Percentiles rank a stretch among this genome's conserved stretches.
Conservation (phyloP, 1,140 invertebrate species). For the Psix sp. region DNA sequence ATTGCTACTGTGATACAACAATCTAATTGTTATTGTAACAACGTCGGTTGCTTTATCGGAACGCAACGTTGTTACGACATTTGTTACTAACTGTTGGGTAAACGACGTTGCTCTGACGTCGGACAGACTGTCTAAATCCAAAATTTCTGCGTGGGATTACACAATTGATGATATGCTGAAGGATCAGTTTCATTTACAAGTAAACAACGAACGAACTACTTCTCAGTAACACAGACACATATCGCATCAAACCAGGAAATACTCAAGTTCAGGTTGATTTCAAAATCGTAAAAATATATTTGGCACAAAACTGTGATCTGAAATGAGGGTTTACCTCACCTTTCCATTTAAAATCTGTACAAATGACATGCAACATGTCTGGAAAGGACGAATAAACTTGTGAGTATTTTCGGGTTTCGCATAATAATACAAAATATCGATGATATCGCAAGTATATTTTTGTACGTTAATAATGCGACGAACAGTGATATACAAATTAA, state of each 20-base stretch:
- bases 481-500: conserved; percentile 49
- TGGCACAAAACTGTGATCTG: conserved; percentile 37
- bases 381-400: not conserved
- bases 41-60: too few relatives aligned
- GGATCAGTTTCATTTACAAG: conserved; percentile 38
- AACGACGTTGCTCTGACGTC: too few relatives aligned
- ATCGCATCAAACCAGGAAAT: conserved; percentile 48
- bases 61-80: too few relatives aligned
- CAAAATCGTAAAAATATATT: conserved; percentile 38
- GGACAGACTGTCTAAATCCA: too few relatives aligned
- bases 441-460: conserved; percentile 28
- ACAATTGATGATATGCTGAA: conserved; percentile 36
- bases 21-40: too few relatives aligned
- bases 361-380: too few relatives aligned
- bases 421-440: conserved; percentile 45
- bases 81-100: too few relatives aligned
- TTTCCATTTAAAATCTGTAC: conserved; percentile 12
- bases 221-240: conserved; percentile 50
- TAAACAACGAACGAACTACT: conserved; percentile 39
- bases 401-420: conserved; percentile 49
- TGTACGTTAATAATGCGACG: conserved; percentile 27
- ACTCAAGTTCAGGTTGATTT: conserved; percentile 28
- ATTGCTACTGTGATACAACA: too few relatives aligned
- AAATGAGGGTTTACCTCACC: not conserved
- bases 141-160: too few relatives aligned